phyloP scores from a whole-genome alignment of 2,797 vertebrate species.

The Anas capensis region DNA sequence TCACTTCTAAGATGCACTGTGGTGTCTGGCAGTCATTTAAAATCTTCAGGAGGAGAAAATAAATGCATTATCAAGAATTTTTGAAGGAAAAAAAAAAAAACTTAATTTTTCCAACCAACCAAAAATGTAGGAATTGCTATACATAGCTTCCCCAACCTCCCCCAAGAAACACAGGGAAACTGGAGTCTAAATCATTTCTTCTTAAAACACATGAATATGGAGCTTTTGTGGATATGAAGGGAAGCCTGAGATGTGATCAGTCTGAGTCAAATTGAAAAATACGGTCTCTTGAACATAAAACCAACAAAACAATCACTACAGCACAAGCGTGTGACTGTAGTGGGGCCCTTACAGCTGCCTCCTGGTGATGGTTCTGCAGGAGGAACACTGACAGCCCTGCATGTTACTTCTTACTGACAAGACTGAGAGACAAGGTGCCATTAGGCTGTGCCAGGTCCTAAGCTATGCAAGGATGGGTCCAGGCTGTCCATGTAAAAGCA shows the following conservation, averaged over 20 bases:
- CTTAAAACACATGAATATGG: background rate
- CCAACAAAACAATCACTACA: background rate
- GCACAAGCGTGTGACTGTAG: accelerated
- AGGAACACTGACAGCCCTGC: background rate
- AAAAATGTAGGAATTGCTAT: background rate
- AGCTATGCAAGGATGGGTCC: background rate
- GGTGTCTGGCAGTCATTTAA: background rate
- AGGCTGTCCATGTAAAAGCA: accelerated
- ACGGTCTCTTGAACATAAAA: background rate
- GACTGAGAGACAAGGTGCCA: background rate
- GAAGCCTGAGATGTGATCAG: background rate
- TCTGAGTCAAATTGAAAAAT: background rate
- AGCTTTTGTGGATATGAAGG: background rate
- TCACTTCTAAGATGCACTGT: background rate
- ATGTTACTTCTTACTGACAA: background rate
- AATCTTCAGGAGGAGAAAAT: background rate
- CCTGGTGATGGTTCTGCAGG: background rate
- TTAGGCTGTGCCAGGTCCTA: background rate
- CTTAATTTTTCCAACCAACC: background rate
- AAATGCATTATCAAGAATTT: background rate
- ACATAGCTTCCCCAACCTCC: accelerated
- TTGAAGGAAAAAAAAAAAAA: background rate
- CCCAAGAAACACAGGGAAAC: background rate
- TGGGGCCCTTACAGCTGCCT: background rate
- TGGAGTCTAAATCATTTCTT: background rate